Evolutionary conservation across 2,888 invertebrate species (phyloP), one percentile per base, ranked within the genome.

Genomic region (Leuctra nigra): DNA sequence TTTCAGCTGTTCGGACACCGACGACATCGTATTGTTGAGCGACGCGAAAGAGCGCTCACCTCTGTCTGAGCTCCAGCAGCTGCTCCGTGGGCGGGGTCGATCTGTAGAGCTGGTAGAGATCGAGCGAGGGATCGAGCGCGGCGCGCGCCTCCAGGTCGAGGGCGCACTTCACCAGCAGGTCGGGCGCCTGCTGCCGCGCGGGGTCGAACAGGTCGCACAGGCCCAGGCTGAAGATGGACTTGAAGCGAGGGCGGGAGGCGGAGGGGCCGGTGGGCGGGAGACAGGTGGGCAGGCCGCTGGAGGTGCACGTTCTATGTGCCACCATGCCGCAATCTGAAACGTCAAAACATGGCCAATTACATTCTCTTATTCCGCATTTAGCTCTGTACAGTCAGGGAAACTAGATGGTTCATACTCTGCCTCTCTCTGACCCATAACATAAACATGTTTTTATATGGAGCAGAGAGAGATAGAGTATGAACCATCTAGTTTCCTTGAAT

Each of bases 221-320:
- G 23, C 79, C 80, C 59, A 79, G 73, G 18, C 85, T 86, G 68
- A 85, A 86, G 61, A 81, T 74, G 65, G 74, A 64, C 60, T 66
- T 66, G 63, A 69, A 69, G 47, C 66, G 68, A 57, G 64, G 64
- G 59, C 63, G 70, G 58, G 70, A 69, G 50, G 67, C 67, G 35
- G 69, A 65, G 53, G 66, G 65, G 58, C 64, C 66, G 54, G 68
- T 68, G 44, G 68, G 69, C 59, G 76, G 71, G 60, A 75, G 68
- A 68, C 82, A 84, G 57, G 76, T 70, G 47, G 81, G 77, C 62
- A 83, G 71, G 59, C 82, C 82, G 57, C 80, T 80, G 39, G 81
- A 79, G 47, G 81, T 77, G 70, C 86, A 87, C 61, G 82, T 82
- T 61, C 83, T 76, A 71, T 87, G 87, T 62, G 83, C 80, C 60